Base-by-base conservation (phyloP, 2,888 invertebrate species). In the Phaonia tiefii region DNA sequence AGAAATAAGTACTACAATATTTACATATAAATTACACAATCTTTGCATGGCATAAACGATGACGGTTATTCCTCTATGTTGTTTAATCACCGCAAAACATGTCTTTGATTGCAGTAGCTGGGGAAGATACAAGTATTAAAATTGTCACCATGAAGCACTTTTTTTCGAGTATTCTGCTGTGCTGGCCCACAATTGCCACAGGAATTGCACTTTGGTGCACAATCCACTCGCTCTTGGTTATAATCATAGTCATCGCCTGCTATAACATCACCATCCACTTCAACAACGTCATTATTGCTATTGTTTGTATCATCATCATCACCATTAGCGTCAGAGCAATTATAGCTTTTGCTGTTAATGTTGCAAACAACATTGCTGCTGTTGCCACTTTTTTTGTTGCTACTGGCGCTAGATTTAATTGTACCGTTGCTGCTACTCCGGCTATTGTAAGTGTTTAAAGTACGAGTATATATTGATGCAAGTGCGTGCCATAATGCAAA, bases 401-500 rank as follows among this genome's bases (percentile, higher is more conserved):
- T 51, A 22, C 39, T 54, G 58, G 70, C 65, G 66, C 49, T 46
- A 25, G 65, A 15, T 77, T 66, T 71, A 65, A 46, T 72, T 75
- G 74, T 75, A n/a, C n/a, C n/a, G 56, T 13, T 65, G 44, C n/a
- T 65, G 58, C 42, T 72, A 65, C 20, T 58, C 58, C 39, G 58
- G 42, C 20, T 46, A 37, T 26, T 51, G 42, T 39, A 37, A 44
- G 22, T 79, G 78, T 54, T 75, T 15, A 66, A 44, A 72, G 39
- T 75, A 54, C 63, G 72, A 13, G 26, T 54, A 71, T 78, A 63
- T 46, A 39, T 71, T 78, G 67, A 67, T 78, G 67, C 71, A 44
- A 78, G 63, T n/a, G 75, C 63, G 77, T 87, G 87, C 85, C 87
- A 85, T 84, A 88, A 84, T 83, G 87, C 85, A 84, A 88, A 85